Base-by-base conservation (phyloP, 2,797 vertebrate species). In the Trachurus trachurus region DNA sequence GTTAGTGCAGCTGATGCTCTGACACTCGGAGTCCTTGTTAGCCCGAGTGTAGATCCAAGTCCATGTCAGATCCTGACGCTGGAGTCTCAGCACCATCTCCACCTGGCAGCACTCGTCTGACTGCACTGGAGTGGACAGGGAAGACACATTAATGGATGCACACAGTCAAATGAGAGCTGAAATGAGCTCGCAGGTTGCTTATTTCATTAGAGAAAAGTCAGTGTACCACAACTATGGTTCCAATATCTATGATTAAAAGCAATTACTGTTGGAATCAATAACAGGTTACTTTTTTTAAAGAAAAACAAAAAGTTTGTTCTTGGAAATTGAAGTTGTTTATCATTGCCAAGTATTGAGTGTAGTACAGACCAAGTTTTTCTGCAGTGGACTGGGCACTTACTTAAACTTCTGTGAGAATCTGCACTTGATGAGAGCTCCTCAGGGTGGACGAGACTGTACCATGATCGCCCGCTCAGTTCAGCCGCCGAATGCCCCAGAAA, bases 381-480 rank as follows among this genome's bases (percentile, higher is more conserved):
- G 37, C 6, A 52, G 9, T n/a, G 26, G 1, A 26, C 1, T 10
- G 17, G 0, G 45, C 21, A 96, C 96, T 96, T 88, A 98, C 97
- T 86, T 77, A 97, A 74, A 0, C 83, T 87, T 65, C 80, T 92
- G 73, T 97, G 97, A 77, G 89, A 92, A 50, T 77, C 78, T 2
- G 95, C 94, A 0, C 88, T 91, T 1, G 71, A 40, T 0, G 82
- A 65, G 10, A 95, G 60, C 67, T 97, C 96, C 3, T 96, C 95
- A 0, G 97, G 96, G 53, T 98, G 97, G 45, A 98, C 52, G 5
- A 97, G 92, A 49, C 87, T 87, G 88, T 97, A 98, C 97, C 97
- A 98, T 0, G 97, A 97, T n/a, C 60, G 92, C 2, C 93, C 93
- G 0, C 80, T 78, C 85, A 97, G 71, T 50, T 97, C 94, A 52